phyloP scores from a whole-genome alignment of 2,888 invertebrate genomes.

The Cyaniris semiargus region DNA sequence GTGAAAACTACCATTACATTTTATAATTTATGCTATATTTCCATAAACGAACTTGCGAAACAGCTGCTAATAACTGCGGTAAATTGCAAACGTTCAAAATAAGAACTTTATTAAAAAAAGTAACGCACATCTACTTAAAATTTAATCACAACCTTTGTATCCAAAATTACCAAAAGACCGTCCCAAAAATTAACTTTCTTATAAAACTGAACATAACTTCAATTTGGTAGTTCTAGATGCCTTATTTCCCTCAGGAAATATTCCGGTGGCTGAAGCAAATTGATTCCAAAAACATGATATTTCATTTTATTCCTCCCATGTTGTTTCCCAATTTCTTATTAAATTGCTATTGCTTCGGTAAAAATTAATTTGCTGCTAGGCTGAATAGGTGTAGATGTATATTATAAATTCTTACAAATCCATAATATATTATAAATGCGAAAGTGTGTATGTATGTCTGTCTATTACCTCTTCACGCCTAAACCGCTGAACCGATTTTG shows the following conservation, averaged over 20 bases:
- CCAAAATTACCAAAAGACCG: background rate
- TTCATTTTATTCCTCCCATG: conserved; percentile 35
- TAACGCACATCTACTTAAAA: background rate
- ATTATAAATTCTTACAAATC: too few species aligned
- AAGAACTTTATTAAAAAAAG: background rate
- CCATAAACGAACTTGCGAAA: background rate
- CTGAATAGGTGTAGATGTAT: background rate
- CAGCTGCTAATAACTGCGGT: background rate
- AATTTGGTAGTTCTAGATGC: conserved; percentile 58
- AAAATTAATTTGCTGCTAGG: background rate
- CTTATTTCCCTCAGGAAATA: conserved; percentile 61
- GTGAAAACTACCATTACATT: too few species aligned
- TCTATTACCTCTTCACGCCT: too few species aligned
- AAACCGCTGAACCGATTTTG: too few species aligned
- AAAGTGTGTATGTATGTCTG: too few species aligned
- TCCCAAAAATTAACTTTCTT: background rate
- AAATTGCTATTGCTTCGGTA: conserved; percentile 6
- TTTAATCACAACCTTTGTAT: background rate
- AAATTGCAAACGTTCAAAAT: background rate
- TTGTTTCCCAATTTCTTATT: conserved; percentile 29
- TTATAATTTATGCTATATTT: too few species aligned
- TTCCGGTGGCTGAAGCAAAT: conserved; percentile 40
- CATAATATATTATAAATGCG: too few species aligned
- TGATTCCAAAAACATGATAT: conserved; percentile 42
- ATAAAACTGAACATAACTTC: conserved; percentile 33